phyloP scores from a whole-genome alignment of 1,140 invertebrate genomes.

The Drosophila mojavensis region DNA sequence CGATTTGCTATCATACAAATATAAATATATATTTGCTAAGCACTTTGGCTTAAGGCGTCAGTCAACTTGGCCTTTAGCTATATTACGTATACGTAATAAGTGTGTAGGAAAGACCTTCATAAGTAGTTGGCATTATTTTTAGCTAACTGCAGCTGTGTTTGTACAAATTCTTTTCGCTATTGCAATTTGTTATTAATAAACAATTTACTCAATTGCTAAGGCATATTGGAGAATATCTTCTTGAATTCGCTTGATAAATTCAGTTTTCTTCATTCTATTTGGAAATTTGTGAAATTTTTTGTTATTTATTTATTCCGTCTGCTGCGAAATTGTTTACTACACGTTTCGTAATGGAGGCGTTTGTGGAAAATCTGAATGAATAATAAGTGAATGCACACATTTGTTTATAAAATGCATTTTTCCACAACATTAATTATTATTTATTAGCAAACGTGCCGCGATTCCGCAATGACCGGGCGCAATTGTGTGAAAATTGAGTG shows the following conservation, averaged over 20 bases:
- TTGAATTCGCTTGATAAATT: background rate
- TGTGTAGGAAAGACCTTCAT: slow-evolving; percentile 10
- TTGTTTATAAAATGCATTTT: slow-evolving; percentile 67
- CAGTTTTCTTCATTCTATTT: slow-evolving; percentile 35
- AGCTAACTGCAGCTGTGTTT: slow-evolving; percentile 27
- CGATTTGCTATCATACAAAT: slow-evolving; percentile 21
- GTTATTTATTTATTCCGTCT: slow-evolving; percentile 30
- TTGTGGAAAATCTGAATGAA: slow-evolving; percentile 45
- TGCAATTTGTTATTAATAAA: slow-evolving; percentile 55
- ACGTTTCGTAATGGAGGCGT: slow-evolving; percentile 57
- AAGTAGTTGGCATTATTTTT: slow-evolving; percentile 51
- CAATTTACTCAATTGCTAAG: slow-evolving; percentile 51
- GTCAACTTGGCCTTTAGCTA: slow-evolving; percentile 22
- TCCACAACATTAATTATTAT: slow-evolving; percentile 67
- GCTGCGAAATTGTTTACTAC: slow-evolving; percentile 62
- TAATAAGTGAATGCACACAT: slow-evolving; percentile 49
- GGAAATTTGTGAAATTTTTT: slow-evolving; percentile 14
- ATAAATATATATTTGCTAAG: slow-evolving; percentile 20
- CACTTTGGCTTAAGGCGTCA: slow-evolving; percentile 23
- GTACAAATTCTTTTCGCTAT: background rate
- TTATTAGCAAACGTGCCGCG: slow-evolving; percentile 66
- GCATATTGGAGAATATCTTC: no score
- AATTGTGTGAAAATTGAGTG: slow-evolving; percentile 46
- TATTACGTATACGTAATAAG: slow-evolving; percentile 20
- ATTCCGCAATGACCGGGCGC: slow-evolving; percentile 54